Evolutionary conservation across 2,888 invertebrate species (phyloP), one percentile per base, ranked within the genome.

Genomic region (Pherbina coryleti): DNA sequence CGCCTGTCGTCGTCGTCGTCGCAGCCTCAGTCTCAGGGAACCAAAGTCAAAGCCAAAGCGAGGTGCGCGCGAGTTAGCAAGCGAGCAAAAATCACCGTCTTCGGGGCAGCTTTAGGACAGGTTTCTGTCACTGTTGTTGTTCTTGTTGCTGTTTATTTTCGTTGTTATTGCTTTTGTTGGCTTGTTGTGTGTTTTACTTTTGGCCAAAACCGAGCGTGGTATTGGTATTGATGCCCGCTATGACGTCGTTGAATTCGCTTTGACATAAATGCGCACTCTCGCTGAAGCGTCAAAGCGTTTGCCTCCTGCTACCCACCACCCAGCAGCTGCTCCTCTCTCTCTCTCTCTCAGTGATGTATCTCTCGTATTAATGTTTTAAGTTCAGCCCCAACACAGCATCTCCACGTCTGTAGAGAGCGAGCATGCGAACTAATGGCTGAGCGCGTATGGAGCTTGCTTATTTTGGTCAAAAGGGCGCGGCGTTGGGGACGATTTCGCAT

Each of bases 21-120:
- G 72, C 80, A 78, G 70, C 80, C 76, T 72, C 78, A 81, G 81
- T 80, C 78, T 75, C 66, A 67, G 31, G 19, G 67, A 77, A 78
- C 70, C 73, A 74, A 49, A 75, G 77, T 71, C 70, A 70, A 67
- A 70, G 73, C 72, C 66, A 53, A 70, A 55, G 66, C 78, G 79
- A 55, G 70, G 73, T 60, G 75, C 66, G 67, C 53, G 51, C 67
- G 69, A 75, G 60, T 53, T 51, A 57, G 44, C 49, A 57, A 73
- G 22, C 57, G 44, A 75, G 57, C 71, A 22, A 64, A 74, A 74
- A 53, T 66, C 74, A 53, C 51, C 74, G 74, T 64, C 53, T 51
- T 66, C 74, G 51, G 19, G n/a, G 53, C 34, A 51, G 51, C 37
- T 44, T 49, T 49, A 60, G 73, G 73, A 62, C 73, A n/a, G 49